A percentile compares a stretch with the other conserved stretches of the same genome.
Evolutionary conservation across 2,113 vertebrate genomes (phyloP).

Genomic region (Arothron firmamentum): DNA sequence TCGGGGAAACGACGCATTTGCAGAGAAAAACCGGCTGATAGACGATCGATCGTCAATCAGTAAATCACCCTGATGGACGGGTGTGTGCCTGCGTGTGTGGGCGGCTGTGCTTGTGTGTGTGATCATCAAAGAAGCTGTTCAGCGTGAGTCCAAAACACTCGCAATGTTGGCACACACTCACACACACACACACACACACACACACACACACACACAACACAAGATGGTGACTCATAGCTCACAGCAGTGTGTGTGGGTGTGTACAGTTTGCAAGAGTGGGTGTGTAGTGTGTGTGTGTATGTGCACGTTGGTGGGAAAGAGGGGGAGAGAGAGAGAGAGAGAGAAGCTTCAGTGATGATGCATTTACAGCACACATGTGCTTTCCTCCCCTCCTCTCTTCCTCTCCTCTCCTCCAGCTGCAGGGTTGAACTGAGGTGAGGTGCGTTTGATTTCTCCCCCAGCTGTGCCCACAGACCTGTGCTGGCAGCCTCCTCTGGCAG

Average conservation of each 20-base stretch:
- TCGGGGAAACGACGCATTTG: not conserved
- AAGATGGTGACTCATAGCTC: conserved; percentile 45
- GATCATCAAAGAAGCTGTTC: conserved; percentile 18
- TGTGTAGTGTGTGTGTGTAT: conserved; percentile 11
- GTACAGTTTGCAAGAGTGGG: conserved; percentile 1
- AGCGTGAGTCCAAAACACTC: conserved; percentile 42
- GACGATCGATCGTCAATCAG: not conserved
- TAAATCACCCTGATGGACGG: conserved; percentile 1
- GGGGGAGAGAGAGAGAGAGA: not conserved
- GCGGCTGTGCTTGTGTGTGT: not conserved
- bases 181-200: conserved; percentile 28
- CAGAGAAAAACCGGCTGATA: not conserved
- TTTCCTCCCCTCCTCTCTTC: not conserved
- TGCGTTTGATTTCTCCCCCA: conserved; percentile 37
- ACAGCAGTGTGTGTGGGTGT: conserved; percentile 39
- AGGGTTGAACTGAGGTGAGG: conserved; percentile 18
- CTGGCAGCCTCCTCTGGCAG: not conserved
- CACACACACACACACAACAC: conserved; percentile 23
- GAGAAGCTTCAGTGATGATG: no score
- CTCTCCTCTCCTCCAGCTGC: conserved; percentile 14
- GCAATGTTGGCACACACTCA: conserved; percentile 26
- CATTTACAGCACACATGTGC: no score
- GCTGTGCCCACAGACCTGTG: not conserved
- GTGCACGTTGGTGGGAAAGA: conserved; percentile 3
- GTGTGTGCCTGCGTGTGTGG: no score